Percentiles rank a stretch among this genome's conserved stretches.
phyloP scores from a whole-genome alignment of 2,888 invertebrate species.

The Pocota personata region DNA sequence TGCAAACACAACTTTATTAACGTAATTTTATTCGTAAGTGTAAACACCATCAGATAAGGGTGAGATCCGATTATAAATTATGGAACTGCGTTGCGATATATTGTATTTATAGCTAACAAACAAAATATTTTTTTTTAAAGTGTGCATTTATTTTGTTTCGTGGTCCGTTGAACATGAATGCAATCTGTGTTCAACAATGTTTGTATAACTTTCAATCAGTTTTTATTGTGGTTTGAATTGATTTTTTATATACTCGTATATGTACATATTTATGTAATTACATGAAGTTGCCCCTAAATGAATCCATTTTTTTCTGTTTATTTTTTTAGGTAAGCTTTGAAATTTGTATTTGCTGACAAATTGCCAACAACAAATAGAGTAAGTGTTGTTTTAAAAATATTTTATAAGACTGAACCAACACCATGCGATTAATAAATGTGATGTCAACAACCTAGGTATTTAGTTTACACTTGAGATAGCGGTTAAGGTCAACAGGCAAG shows the following conservation, averaged over 20 bases:
- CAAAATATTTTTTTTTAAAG: not conserved
- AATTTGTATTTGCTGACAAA: not conserved
- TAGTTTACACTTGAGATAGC: not conserved
- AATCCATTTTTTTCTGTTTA: not conserved
- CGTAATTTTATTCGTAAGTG: not conserved
- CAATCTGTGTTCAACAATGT: not conserved
- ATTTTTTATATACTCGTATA: not conserved
- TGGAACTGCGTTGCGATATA: not conserved
- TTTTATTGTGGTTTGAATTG: not conserved
- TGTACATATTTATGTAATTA: too few species aligned
- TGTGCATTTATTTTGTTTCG: not conserved
- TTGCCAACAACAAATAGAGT: not conserved
- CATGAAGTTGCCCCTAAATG: not conserved
- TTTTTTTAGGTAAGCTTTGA: not conserved
- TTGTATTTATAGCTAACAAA: not conserved
- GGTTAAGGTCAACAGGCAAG: not conserved
- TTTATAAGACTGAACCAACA: not conserved
- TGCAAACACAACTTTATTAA: not conserved
- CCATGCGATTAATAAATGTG: not conserved
- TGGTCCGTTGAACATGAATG: not conserved
- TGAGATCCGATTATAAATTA: not conserved
- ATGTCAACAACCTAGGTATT: not conserved
- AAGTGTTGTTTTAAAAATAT: not conserved
- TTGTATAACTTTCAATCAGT: not conserved
- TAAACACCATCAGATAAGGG: not conserved